These are phyloP conservation scores for Antheraea assamensis DNA, from an alignment of 2,888 invertebrate species.

Conservation along the genomic window DNA sequence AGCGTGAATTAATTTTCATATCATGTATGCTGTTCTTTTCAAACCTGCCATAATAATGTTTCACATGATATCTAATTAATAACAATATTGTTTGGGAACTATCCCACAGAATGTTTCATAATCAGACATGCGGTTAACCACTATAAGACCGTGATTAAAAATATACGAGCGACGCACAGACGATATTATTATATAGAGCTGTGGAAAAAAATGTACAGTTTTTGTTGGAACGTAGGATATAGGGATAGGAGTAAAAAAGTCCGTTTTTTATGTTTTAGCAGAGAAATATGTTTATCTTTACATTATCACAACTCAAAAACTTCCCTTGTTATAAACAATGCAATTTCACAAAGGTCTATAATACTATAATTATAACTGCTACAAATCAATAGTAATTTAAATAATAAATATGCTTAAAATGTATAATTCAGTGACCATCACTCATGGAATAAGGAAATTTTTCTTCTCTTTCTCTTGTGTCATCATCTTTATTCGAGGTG, in stretches of 20 bases:
- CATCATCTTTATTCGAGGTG: background rate
- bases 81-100: background rate
- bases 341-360: background rate
- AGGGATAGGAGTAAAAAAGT: background rate
- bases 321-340: background rate
- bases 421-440: background rate
- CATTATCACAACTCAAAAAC: background rate
- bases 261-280: background rate
- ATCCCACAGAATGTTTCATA: background rate
- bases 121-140: background rate
- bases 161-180: background rate
- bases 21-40: no score
- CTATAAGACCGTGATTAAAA: background rate
- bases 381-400: no score
- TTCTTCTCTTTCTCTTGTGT: no score
- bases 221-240: background rate
- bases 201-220: background rate
- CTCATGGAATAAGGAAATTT: no score
- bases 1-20: no score
- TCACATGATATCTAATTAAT: background rate
- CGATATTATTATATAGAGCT: background rate
- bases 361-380: background rate
- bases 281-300: background rate
- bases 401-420: background rate
- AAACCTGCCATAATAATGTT: no score